Evolutionary conservation across 1,140 invertebrate species (phyloP), one percentile per base, ranked within the genome.

Genomic region (Ceratina australensis): DNA sequence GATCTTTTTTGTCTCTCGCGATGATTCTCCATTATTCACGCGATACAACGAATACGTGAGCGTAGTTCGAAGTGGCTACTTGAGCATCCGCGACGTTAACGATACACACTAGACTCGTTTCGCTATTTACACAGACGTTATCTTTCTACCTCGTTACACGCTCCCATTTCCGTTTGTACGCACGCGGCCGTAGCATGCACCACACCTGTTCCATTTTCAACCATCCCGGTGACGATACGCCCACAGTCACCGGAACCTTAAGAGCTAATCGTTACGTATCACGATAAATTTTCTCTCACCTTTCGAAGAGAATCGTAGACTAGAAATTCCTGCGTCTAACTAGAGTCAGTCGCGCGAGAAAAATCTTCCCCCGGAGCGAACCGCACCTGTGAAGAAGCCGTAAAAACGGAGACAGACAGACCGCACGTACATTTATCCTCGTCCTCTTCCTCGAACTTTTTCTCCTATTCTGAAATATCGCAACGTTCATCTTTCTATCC

Each of bases 81-180:
- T 50, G 20, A 61, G 24, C 56, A 61, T 42, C 15, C 61, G 49
- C 52, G 12, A 18, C 10, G 3, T 49, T 49, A 66, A 74, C 61
- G 60, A 73, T 42, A 26, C 72, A 42, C 61, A n/a, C 64, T 26
- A 26, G 49, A 65, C 12, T 20, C 18, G 15, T 33, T n/a, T 3
- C 26, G 64, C 49, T 76, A 69, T 71, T 76, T 69, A 54, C 74
- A 76, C 47, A 52, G 26, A 26, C 59, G n/a, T 24, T 15, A 57
- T 47, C 24, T 42, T 26, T 24, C 28, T 20, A 22, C 10, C 47
- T 57, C 8, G 63, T 74, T 74, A 74, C 61, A 66, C 20, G 20
- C 65, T 54, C 20, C 33, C 22, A 15, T 49, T 26, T 13, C 50
- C 49, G 20, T 24, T 26, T n/a, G 4, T 18, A 15, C 7, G 20